phyloP scores from a whole-genome alignment of 92 coral and sea anemone genomes.

The Epizoanthus fatuus region DNA sequence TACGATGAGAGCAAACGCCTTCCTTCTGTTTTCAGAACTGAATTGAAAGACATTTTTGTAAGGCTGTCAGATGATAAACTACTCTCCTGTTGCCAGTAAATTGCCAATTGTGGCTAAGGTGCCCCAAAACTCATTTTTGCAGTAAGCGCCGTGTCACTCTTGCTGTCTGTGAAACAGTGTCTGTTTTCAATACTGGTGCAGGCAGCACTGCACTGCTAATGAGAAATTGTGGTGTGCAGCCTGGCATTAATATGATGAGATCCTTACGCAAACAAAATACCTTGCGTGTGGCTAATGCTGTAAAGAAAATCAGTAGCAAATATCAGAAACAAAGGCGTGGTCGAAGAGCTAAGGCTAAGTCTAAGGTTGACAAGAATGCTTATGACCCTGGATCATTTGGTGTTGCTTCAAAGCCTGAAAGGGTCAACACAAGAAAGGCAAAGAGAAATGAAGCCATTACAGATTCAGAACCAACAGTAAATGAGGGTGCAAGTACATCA shows the following conservation, averaged over 20 bases:
- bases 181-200: constrained; percentile 76
- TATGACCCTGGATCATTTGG: constrained; percentile 63
- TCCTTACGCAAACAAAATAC: constrained; percentile 60
- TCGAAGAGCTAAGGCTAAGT: constrained; percentile 47
- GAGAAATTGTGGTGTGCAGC: constrained; percentile 59
- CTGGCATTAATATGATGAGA: constrained; percentile 61
- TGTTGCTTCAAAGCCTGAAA: constrained; percentile 65
- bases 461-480: constrained; percentile 1
- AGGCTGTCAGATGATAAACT: constrained; percentile 60
- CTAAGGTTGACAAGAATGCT: constrained; percentile 43
- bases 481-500: constrained; percentile 29
- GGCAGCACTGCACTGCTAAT: constrained; percentile 74
- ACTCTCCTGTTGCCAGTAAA: constrained; percentile 62
- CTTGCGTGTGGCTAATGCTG: constrained; percentile 53
- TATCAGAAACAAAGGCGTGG: constrained; percentile 50
- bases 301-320: constrained; percentile 59
- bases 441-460: constrained; percentile 10
- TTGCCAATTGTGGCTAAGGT: constrained; percentile 76
- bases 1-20: constrained; percentile 47
- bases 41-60: constrained; percentile 43
- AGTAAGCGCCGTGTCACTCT: constrained; percentile 62
- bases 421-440: constrained; percentile 4
- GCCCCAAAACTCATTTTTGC: constrained; percentile 74
- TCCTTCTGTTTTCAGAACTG: constrained; percentile 53
- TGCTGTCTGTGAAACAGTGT: constrained; percentile 76